Evolutionary conservation across 2,888 invertebrate genomes (phyloP), one percentile per base, ranked within the genome.

Genomic region (Phengaris alcon): DNA sequence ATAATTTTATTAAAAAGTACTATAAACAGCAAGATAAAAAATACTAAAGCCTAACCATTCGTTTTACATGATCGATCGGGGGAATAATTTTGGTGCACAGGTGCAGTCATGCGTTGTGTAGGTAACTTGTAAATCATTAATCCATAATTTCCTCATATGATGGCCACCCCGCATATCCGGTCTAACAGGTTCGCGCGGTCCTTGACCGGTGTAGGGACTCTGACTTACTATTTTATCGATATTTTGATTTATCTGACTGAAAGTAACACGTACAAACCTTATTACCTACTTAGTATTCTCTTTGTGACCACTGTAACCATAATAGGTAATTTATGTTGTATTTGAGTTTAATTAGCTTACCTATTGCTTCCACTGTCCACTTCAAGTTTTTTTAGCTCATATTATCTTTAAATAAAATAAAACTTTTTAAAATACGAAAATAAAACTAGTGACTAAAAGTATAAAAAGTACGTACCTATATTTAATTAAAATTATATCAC

Each of bases 81-180:
- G 3, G 8, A 57, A 15, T 8, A 57, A 15, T 3, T 46, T 22
- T 22, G 22, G 22, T 22, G 22, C 22, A 48, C 2, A 55, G 13
- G 0, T 3, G 57, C 57, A 57, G 15, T 15, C 15, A 57, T n/a
- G 57, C n/a, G 1, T 22, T 59, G 59, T 22, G 15, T 22, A 9
- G 6, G 57, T 57, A 57, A 57, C 22, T 22, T 10, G 59, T 15
- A 57, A 57, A 57, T 22, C 5, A 59, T 22, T 80, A 82, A 81
- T 82, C 82, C 79, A 82, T 84, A 80, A 82, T 85, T 85, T 85
- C 82, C 83, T 80, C 79, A 76, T 78, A 78, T 78, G 77, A 79
- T 81, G 85, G 84, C 84, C 86, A 86, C 90, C 89, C 90, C 89
- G 85, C 82, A 82, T 81, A 82, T 90, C 91, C 90, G 89, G 89